phyloP scores from a whole-genome alignment of 2,797 vertebrate genomes.

The Gymnoscopelus microlampas region DNA sequence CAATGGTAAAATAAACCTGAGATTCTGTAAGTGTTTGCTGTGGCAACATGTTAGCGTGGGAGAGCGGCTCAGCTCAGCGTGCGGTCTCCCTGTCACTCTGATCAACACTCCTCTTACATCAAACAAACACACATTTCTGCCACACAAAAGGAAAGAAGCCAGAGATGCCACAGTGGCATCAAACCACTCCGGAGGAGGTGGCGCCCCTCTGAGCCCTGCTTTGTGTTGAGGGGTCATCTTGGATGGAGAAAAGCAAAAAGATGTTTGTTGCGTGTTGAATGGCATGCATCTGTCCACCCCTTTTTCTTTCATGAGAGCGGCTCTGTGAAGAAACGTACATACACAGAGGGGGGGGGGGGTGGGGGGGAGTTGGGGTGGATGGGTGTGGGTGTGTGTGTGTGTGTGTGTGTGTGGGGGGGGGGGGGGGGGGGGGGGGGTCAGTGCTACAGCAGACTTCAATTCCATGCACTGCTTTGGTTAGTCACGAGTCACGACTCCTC shows the following conservation, averaged over 20 bases:
- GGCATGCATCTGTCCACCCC: slow-evolving; percentile 26
- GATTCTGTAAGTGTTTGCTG: slow-evolving; percentile 65
- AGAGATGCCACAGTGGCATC: slow-evolving; percentile 1
- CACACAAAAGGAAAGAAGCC: slow-evolving; percentile 29
- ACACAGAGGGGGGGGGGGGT: slow-evolving; percentile 22
- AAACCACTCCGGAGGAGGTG: slow-evolving; percentile 5
- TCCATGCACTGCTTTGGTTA: slow-evolving; percentile 59
- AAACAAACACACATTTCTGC: slow-evolving; percentile 44
- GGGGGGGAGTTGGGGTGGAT: neutral
- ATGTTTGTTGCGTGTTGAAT: slow-evolving; percentile 29
- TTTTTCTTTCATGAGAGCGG: slow-evolving; percentile 39
- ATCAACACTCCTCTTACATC: slow-evolving; percentile 54
- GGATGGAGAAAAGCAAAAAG: neutral
- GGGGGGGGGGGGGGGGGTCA: neutral
- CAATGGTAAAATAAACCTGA: slow-evolving; percentile 59
- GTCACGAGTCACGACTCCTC: slow-evolving; percentile 82
- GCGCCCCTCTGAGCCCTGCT: neutral
- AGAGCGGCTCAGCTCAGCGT: slow-evolving; percentile 44
- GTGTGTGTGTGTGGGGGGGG: neutral
- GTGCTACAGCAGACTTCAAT: slow-evolving; percentile 45
- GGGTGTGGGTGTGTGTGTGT: neutral
- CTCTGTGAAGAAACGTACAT: slow-evolving; percentile 44
- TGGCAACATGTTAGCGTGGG: slow-evolving; percentile 57
- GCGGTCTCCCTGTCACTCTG: slow-evolving; percentile 45
- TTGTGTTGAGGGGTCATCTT: neutral